Percentiles rank a stretch among this genome's conserved stretches.
Evolutionary conservation across 2,113 vertebrate species (phyloP).

Genomic region (Junco hyemalis): DNA sequence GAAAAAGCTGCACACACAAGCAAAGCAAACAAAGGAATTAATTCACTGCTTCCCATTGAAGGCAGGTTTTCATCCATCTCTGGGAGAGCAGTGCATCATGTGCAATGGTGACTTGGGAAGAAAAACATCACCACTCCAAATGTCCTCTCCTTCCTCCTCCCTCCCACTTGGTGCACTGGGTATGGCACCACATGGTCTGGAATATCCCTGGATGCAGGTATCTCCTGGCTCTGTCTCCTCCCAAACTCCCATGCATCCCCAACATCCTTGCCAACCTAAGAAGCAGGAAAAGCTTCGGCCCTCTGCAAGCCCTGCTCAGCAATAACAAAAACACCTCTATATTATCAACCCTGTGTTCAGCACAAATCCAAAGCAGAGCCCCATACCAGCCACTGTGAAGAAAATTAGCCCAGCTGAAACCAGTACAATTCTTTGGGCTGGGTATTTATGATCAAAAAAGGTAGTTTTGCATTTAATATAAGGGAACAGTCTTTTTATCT

Average conservation of each 20-base stretch:
- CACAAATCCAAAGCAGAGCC: background rate
- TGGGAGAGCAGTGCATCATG: background rate
- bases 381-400: background rate
- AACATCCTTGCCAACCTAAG: background rate
- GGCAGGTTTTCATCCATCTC: background rate
- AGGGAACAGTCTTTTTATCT: background rate
- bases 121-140: background rate
- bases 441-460: background rate
- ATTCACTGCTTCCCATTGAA: background rate
- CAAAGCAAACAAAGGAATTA: background rate
- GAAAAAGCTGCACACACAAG: background rate
- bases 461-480: background rate
- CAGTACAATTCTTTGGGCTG: background rate
- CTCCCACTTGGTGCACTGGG: background rate
- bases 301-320: background rate
- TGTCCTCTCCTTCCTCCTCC: background rate
- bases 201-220: background rate
- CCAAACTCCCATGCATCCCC: background rate
- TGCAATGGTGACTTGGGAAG: background rate
- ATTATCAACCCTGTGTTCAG: background rate
- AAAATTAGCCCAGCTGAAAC: background rate
- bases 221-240: background rate
- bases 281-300: background rate
- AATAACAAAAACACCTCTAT: background rate
- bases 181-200: background rate